Evolutionary conservation across 1,140 invertebrate species (phyloP), one percentile per base, ranked within the genome.

Genomic region (Chrysoperla carnea): DNA sequence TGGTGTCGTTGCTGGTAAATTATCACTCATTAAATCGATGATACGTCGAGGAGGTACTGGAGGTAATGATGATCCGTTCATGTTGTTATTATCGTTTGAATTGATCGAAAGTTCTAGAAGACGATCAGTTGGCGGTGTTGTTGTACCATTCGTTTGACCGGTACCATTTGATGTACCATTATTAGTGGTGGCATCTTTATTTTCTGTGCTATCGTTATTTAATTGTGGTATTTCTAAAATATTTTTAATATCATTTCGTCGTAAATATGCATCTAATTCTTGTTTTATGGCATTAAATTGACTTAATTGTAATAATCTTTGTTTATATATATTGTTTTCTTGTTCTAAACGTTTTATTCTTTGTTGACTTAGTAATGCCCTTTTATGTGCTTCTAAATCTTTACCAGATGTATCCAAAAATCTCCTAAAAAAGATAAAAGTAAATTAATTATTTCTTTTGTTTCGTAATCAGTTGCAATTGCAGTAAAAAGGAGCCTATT

Each of bases 331-430:
- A 31, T 68, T 67, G 55, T 82, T 82, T 58, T 85, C 81, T 46
- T 70, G 64, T 59, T 85, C 80, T 37, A 84, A 57, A 46, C 72
- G 67, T 43, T 78, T 75, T 8, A 85, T 75, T 56, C 73, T 73
- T 52, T 84, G 81, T 52, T 85, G 79, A 17, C 84, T 62, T 1
- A 81, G 54, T 58, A 82, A 73, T 17, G 75, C 66, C 51, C 80
- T 71, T 50, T 78, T 70, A 50, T 81, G 77, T 8, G 76, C 61
- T 57, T 86, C 83, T 35, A 80, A 51, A 59, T 85, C 82, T 51
- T 75, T 73, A 2, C 78, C 78, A 6, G 79, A 81, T 1, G 80
- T 81, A 48, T 87, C 83, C 41, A 87, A 56, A 57, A 86, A 88
- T 47, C 78, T 65, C 49, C 31, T 68, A 62, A 36, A 15, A 45